These are phyloP conservation scores for Philhelius pedissequus DNA, from an alignment of 2,888 invertebrate genomes.

Conservation along the genomic window DNA sequence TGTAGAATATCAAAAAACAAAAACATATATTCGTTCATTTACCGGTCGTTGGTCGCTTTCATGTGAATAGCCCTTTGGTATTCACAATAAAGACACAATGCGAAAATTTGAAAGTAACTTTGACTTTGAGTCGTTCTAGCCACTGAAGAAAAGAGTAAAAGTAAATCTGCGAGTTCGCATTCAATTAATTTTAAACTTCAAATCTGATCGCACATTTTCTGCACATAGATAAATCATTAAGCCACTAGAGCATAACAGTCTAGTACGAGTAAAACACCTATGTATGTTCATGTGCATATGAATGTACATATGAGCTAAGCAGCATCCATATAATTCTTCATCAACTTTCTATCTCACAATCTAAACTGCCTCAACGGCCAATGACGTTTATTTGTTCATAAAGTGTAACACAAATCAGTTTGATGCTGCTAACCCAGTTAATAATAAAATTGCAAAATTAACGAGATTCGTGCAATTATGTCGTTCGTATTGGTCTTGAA, in stretches of 20 bases:
- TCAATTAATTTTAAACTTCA: not conserved
- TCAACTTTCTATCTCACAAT: constrained; percentile 53
- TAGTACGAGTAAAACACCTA: constrained; percentile 9
- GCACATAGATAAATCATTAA: constrained; percentile 45
- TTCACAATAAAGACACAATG: no score
- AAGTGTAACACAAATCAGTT: constrained; percentile 59
- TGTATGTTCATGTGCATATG: no score
- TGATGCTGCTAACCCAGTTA: constrained; percentile 56
- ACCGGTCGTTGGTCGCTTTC: no score
- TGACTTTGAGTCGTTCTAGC: no score
- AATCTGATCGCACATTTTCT: constrained; percentile 22
- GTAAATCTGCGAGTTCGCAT: no score
- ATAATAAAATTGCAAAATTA: not conserved
- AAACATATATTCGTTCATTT: no score
- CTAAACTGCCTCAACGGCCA: not conserved
- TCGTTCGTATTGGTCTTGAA: constrained; percentile 37
- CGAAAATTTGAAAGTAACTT: no score
- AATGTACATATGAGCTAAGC: no score
- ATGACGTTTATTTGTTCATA: constrained; percentile 40
- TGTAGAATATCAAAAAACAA: no score
- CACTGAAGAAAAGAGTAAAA: no score
- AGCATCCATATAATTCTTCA: constrained; percentile 2
- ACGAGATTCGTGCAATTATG: constrained; percentile 55
- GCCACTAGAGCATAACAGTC: constrained; percentile 52
- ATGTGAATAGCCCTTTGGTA: no score